Conservation (phyloP, 2,888 invertebrate species). For the Parnassius orleans region DNA sequence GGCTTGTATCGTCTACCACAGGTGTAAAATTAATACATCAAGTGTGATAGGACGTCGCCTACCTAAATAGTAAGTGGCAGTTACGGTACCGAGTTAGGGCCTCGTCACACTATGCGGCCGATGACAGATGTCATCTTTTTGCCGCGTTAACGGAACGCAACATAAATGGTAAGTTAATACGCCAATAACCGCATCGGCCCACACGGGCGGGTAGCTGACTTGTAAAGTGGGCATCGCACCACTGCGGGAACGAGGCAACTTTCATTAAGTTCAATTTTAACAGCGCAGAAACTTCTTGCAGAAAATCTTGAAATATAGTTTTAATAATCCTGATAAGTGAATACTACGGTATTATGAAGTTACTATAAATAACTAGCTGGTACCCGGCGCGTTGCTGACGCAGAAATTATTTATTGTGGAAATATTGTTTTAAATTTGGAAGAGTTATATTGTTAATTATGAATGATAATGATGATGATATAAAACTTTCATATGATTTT, state of each 20-base stretch:
- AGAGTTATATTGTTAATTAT: too few species aligned
- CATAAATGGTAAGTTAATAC: slow-evolving; percentile 44
- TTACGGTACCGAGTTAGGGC: slow-evolving; percentile 18
- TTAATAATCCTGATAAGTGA: too few species aligned
- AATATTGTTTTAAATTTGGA: too few species aligned
- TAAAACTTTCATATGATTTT: too few species aligned
- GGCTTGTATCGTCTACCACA: neutral
- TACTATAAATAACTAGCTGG: too few species aligned
- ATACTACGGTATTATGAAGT: too few species aligned
- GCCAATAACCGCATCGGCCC: slow-evolving; percentile 22
- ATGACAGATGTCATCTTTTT: slow-evolving; percentile 26
- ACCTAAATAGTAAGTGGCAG: slow-evolving; percentile 3
- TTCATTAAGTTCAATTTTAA: neutral
- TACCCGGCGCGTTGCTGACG: too few species aligned
- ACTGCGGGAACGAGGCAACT: neutral
- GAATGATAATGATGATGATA: too few species aligned
- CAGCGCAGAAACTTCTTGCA: too few species aligned
- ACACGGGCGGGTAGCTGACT: slow-evolving; percentile 15
- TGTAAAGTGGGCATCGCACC: neutral
- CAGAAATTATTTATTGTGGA: too few species aligned
- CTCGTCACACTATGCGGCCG: slow-evolving; percentile 2
- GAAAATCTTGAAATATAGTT: too few species aligned
- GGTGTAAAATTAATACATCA: slow-evolving; percentile 13
- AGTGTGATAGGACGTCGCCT: slow-evolving; percentile 1
- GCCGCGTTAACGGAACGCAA: slow-evolving; percentile 40